A percentile compares a stretch with the other conserved stretches of the same genome.
Conservation (phyloP, 1,140 invertebrate species). For the Nylanderia fulva region DNA sequence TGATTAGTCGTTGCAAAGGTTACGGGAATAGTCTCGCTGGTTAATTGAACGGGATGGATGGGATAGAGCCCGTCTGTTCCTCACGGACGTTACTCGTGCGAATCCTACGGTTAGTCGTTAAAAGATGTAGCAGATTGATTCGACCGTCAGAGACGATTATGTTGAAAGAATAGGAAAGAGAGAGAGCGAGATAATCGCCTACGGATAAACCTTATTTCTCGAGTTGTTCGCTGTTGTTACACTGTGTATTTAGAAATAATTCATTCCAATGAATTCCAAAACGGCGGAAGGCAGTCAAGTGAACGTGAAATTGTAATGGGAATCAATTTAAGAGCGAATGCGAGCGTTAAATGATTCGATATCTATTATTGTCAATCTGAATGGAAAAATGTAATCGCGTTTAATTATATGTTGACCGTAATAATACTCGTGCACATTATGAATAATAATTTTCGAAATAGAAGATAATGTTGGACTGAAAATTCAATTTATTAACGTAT, state of each 20-base stretch:
- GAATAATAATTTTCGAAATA: neutral
- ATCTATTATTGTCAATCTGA: neutral
- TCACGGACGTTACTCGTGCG: conserved; percentile 22
- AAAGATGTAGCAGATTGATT: conserved; percentile 31
- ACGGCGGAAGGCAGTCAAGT: conserved; percentile 5
- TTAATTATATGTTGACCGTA: neutral
- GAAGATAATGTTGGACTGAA: neutral
- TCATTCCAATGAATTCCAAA: conserved; percentile 20
- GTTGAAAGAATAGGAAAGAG: conserved; percentile 26
- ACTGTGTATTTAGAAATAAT: conserved; percentile 4
- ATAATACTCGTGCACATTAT: neutral
- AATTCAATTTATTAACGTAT: neutral
- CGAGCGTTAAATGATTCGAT: neutral
- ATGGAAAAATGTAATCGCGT: neutral
- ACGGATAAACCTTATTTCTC: conserved; percentile 37
- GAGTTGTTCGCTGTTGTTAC: neutral
- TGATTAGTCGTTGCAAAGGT: neutral
- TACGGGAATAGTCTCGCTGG: neutral
- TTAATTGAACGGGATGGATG: neutral
- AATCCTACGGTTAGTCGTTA: conserved; percentile 9
- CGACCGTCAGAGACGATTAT: conserved; percentile 25
- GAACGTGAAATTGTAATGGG: conserved; percentile 14
- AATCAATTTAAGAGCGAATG: neutral
- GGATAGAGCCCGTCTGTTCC: neutral
- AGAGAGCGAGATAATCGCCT: conserved; percentile 15